phyloP scores from a whole-genome alignment of 92 coral and sea anemone species.

The Porites rus region DNA sequence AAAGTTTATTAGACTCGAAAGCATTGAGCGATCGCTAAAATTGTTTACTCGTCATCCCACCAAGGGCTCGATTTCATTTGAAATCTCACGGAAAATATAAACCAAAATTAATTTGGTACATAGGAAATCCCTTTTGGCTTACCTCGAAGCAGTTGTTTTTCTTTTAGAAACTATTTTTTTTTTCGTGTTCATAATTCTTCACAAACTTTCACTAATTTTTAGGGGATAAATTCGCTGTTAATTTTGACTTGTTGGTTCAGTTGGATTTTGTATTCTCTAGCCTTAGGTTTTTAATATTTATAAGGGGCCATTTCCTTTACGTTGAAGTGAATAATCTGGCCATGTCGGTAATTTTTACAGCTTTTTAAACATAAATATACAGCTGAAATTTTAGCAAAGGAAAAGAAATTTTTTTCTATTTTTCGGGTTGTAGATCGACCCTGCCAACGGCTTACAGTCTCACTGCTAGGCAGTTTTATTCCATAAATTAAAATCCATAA shows the following conservation, averaged over 20 bases:
- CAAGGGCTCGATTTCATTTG: constrained; percentile 48
- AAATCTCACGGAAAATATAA: constrained; percentile 38
- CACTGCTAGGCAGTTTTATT: constrained; percentile 61
- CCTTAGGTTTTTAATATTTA: constrained; percentile 45
- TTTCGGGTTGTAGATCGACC: background rate
- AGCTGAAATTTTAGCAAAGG: background rate
- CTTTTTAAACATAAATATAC: background rate
- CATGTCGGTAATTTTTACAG: constrained; percentile 15
- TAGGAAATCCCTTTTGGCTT: background rate
- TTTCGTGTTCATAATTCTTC: background rate
- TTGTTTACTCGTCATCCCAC: constrained; percentile 43
- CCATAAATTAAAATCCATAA: constrained; percentile 55
- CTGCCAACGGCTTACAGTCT: constrained; percentile 1
- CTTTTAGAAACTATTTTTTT: background rate
- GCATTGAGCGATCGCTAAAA: constrained; percentile 17
- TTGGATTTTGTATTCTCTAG: constrained; percentile 41
- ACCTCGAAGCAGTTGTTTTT: background rate
- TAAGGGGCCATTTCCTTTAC: constrained; percentile 46
- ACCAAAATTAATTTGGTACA: constrained; percentile 15
- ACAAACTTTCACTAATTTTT: background rate
- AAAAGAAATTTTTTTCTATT: background rate
- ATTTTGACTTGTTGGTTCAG: constrained; percentile 53
- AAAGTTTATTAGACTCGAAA: constrained; percentile 3
- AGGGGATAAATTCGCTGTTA: constrained; percentile 36
- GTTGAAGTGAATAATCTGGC: constrained; percentile 8